phyloP scores from a whole-genome alignment of 2,888 invertebrate species.

The Leptinotarsa tumamoca region DNA sequence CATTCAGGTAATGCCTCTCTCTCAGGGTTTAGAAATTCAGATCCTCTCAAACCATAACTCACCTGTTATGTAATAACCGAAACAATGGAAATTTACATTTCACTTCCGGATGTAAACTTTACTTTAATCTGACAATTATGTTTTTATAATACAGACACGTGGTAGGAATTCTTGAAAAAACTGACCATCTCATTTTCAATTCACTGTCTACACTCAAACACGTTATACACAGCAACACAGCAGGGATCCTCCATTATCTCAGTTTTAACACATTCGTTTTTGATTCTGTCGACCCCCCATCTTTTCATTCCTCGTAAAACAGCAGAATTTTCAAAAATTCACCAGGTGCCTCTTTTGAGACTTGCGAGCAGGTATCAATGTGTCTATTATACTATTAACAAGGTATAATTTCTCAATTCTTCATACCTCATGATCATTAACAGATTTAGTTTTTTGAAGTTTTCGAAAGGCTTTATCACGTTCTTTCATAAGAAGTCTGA shows the following conservation, averaged over 20 bases:
- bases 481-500: too few relatives aligned
- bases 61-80: conserved; percentile 9
- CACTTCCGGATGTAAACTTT: conserved; percentile 16
- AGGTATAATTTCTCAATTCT: too few relatives aligned
- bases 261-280: neutral
- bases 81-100: conserved; percentile 18
- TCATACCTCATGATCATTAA: too few relatives aligned
- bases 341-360: too few relatives aligned
- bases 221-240: neutral
- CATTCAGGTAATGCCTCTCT: neutral
- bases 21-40: neutral
- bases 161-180: neutral
- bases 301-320: too few relatives aligned
- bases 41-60: conserved; percentile 1
- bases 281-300: neutral
- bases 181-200: conserved; percentile 8
- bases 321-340: too few relatives aligned
- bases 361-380: too few relatives aligned
- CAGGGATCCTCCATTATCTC: neutral
- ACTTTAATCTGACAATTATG: conserved; percentile 20
- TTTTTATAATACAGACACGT: conserved; percentile 19
- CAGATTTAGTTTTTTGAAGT: too few relatives aligned
- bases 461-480: too few relatives aligned
- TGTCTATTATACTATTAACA: too few relatives aligned
- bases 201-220: neutral